A percentile compares a stretch with the other conserved stretches of the same genome.
Evolutionary conservation across 2,113 vertebrate species (phyloP).

Genomic region (Sturnira hondurensis): DNA sequence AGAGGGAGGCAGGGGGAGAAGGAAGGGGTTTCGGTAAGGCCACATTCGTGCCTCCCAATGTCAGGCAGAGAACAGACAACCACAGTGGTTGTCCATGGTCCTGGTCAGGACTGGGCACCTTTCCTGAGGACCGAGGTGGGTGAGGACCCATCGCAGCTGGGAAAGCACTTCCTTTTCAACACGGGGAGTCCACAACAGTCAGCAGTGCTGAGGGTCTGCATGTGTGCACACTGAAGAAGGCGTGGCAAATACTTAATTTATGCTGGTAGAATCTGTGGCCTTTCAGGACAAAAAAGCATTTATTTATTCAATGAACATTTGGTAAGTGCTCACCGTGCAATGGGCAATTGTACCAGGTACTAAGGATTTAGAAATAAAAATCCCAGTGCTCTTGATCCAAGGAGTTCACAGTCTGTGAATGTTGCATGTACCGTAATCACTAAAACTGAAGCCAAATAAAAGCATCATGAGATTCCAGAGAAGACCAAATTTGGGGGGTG

Average conservation of each 20-base stretch:
- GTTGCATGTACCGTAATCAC: neutral
- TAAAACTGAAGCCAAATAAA: neutral
- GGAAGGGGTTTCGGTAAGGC: neutral
- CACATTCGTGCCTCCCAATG: rapidly evolving
- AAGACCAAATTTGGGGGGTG: neutral
- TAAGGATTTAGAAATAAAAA: neutral
- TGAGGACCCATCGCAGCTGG: neutral
- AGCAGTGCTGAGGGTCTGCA: neutral
- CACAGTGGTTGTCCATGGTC: neutral
- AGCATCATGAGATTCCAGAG: neutral
- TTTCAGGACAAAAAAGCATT: neutral
- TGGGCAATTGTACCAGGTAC: neutral
- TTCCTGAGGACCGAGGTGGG: neutral
- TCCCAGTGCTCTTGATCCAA: neutral
- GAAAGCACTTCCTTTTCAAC: neutral
- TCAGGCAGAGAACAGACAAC: neutral
- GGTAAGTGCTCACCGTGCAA: neutral
- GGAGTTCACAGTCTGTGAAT: neutral
- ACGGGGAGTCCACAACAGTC: neutral
- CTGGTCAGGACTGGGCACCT: neutral
- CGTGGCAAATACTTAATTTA: neutral
- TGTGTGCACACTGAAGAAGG: neutral
- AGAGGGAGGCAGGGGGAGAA: no score
- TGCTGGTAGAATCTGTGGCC: neutral
- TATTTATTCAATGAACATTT: neutral